Base-by-base conservation (phyloP, 2,888 invertebrate genomes). In the Elmis aenea region DNA sequence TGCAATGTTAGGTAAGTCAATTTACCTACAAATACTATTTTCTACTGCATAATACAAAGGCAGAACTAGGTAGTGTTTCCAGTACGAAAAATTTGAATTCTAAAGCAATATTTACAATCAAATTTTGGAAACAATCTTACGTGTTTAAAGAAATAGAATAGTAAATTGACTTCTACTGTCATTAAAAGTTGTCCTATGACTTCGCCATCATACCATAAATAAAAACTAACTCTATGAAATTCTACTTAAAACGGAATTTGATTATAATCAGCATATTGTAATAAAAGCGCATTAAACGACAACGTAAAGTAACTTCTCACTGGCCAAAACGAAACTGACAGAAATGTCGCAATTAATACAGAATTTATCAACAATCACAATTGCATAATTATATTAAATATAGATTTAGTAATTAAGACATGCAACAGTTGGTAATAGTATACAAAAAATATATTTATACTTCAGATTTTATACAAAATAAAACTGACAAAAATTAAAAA, bases 31-130 rank as follows among this genome's bases (percentile, higher is more conserved):
- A 41, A 38, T 41, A 51, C 54, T 55, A 52, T 29, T 39, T 48
- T 45, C 51, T 57, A 54, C 51, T 51, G 51, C 51, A 46, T 49
- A 48, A 56, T 53, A 54, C 56, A 55, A 61, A 37, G 37, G 58
- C 57, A 57, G 53, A 58, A 58, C 60, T 59, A 61, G 55, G 52
- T 58, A 59, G 57, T 57, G 51, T 52, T 54, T 50, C 57, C 58
- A 54, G 57, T 57, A 59, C 50, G 52, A 59, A 59, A 59, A n/a
- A n/a, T 51, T 55, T 51, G 50, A 53, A 46, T 51, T 8, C 48
- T 55, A 55, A 56, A 61, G 55, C 57, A 54, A 51, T 62, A 61
- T 61, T 55, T 62, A 61, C 62, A 62, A 24, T 9, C 12, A 24
- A 11, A n/a, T 2, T 24, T 24, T 4, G 10, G 10, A 8, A 16